phyloP scores from a whole-genome alignment of 2,888 invertebrate genomes.

The Rhaphigaster nebulosa region DNA sequence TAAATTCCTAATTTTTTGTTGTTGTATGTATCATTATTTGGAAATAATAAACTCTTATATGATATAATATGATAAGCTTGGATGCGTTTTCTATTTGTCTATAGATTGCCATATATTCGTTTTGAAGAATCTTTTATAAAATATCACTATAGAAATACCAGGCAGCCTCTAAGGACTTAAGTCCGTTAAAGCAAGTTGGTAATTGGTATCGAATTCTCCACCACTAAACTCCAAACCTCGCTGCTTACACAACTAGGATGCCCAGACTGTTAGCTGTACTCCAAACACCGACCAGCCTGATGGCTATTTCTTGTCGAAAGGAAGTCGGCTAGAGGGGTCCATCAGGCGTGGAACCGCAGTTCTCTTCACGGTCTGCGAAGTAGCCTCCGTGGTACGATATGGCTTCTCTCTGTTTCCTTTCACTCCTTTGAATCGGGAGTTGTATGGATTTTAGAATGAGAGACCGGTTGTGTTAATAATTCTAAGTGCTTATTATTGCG shows the following conservation, averaged over 20 bases:
- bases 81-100: too few species aligned
- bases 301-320: conserved; percentile 11
- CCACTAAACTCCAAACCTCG: not conserved
- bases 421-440: not conserved
- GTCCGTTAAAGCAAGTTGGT: not conserved
- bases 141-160: not conserved
- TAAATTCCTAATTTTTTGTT: too few species aligned
- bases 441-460: not conserved
- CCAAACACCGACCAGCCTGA: not conserved
- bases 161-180: not conserved
- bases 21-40: too few species aligned
- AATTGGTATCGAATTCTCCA: not conserved
- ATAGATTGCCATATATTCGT: too few species aligned
- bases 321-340: not conserved
- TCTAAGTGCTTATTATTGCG: too few species aligned
- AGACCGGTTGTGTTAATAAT: not conserved
- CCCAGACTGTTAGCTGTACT: not conserved
- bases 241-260: not conserved
- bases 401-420: conserved; percentile 36
- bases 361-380: conserved; percentile 13
- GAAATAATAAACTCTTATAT: too few species aligned
- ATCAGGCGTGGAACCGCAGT: conserved; percentile 4
- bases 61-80: too few species aligned
- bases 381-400: not conserved
- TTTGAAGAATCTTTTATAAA: too few species aligned